phyloP scores from a whole-genome alignment of 2,113 vertebrate genomes.

The Oxygymnocypris stewartii region DNA sequence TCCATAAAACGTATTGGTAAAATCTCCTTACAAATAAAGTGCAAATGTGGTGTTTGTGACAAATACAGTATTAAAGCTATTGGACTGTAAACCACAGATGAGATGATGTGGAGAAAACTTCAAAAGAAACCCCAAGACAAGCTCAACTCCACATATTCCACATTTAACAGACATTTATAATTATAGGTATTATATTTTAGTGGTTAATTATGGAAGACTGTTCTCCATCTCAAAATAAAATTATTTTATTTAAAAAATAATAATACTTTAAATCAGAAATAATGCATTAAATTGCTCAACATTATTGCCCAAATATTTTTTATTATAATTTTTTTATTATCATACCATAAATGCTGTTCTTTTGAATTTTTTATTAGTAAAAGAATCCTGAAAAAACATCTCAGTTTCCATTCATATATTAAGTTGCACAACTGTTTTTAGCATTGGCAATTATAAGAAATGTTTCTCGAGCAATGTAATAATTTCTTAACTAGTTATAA shows the following conservation, averaged over 20 bases:
- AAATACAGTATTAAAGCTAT: background rate
- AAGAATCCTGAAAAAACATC: background rate
- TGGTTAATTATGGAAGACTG: background rate
- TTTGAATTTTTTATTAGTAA: background rate
- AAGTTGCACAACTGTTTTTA: background rate
- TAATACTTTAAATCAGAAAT: background rate
- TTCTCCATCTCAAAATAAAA: background rate
- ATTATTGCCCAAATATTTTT: background rate
- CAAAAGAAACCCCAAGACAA: too few species aligned
- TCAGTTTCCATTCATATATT: background rate
- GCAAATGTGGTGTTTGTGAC: background rate
- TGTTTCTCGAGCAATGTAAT: background rate
- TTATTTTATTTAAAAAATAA: background rate
- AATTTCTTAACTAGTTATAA: background rate
- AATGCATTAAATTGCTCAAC: background rate
- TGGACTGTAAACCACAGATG: background rate
- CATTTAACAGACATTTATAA: background rate
- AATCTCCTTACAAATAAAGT: background rate
- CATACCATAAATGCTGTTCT: background rate
- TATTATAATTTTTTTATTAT: too few species aligned
- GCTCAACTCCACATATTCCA: background rate
- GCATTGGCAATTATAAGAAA: background rate
- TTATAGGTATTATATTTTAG: background rate
- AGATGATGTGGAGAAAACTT: background rate
- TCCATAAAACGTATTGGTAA: background rate